Evolutionary conservation across 1,140 invertebrate genomes (phyloP), one percentile per base, ranked within the genome.

Genomic region (Drosophila kikkawai): DNA sequence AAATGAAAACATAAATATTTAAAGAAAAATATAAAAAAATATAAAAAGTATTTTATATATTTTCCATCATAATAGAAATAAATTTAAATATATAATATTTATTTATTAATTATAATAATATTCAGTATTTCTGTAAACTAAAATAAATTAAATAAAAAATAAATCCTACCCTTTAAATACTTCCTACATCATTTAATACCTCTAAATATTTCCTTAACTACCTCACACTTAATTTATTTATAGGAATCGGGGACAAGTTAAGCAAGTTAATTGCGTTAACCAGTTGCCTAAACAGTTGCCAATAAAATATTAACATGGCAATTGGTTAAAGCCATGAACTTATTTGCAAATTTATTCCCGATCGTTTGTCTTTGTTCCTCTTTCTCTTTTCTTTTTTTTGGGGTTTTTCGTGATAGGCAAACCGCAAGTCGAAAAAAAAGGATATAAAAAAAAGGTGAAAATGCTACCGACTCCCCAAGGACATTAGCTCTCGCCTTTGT

Each of bases 381-480:
- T 12, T 7, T 8, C 12, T 7, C 9, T 34, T 1, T 34, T 1
- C 0, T 12, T 22, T 15, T 37, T 11, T 26, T n/a, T n/a, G 11
- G 1, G 13, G 22, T 26, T 26, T 26, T 17, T 22, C 19, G 63
- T 41, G 44, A 19, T 64, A 39, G 15, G 57, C 47, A 71, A 75
- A 69, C 75, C 79, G 42, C 68, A 71, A 60, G 58, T 48, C 19
- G 47, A 32, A 70, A 56, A 65, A 26, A 58, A 42, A 17, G 48
- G 37, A 8, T 44, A 34, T 3, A 55, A 82, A 79, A 60, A 59
- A 68, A 68, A 65, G 73, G 65, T 67, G 65, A 59, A 56, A 80
- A 80, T 26, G 53, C 53, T n/a, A 39, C 53, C 36, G 13, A 63
- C 53, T 88, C 84, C 79, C 84, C 68, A 74, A 80, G 80, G 83